These are phyloP conservation scores for Conomelus anceps DNA, from an alignment of 2,888 invertebrate species.

Conservation along the genomic window DNA sequence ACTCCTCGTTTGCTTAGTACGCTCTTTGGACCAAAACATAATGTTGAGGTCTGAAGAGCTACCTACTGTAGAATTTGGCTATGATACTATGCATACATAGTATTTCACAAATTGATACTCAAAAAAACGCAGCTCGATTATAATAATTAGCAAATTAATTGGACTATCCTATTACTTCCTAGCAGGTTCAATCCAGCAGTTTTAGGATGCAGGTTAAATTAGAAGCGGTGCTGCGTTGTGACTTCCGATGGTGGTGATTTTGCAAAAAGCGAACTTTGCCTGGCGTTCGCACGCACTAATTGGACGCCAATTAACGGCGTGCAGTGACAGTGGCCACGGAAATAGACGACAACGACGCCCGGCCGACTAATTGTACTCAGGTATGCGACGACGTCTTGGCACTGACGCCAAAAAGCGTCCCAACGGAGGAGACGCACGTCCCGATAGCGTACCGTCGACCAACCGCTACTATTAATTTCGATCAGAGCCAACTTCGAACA, in stretches of 20 bases:
- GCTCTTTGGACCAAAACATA: no score
- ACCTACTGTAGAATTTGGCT: no score
- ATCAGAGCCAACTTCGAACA: not conserved
- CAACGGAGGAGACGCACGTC: not conserved
- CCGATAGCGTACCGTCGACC: not conserved
- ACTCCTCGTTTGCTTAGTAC: no score
- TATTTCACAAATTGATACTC: no score
- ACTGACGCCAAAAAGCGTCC: conserved; percentile 10
- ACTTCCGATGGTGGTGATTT: not conserved
- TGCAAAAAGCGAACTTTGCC: not conserved
- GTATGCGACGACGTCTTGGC: conserved; percentile 10
- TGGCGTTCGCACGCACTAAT: not conserved
- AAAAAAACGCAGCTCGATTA: no score
- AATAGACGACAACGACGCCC: not conserved
- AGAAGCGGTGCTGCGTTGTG: not conserved
- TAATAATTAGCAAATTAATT: no score
- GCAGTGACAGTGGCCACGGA: not conserved
- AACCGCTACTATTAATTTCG: conserved; percentile 9
- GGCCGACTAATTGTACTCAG: conserved; percentile 18
- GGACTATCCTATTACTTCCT: no score
- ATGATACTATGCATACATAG: no score
- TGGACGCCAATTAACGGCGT: conserved; percentile 5
- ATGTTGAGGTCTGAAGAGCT: no score
- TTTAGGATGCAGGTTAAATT: no score
- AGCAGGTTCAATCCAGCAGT: no score